A percentile compares a stretch with the other conserved stretches of the same genome.
These are phyloP conservation scores for Falco novaeseelandiae DNA, from an alignment of 2,797 vertebrate species.

Conservation along the genomic window DNA sequence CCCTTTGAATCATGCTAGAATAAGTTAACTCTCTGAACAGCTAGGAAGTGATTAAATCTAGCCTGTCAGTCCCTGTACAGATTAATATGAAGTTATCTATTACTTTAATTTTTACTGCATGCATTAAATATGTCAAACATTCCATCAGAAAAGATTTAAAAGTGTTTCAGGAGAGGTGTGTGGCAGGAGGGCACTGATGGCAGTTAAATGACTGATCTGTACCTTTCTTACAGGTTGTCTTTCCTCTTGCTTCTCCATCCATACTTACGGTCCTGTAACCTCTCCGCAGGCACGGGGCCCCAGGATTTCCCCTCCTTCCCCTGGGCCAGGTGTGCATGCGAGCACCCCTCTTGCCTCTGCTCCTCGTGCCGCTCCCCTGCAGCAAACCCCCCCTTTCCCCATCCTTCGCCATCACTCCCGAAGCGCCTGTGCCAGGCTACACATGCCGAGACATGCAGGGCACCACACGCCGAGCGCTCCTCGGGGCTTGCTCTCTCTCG, in stretches of 20 bases:
- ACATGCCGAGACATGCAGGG: rapidly evolving
- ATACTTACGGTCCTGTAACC: background rate
- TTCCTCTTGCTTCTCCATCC: background rate
- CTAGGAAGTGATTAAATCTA: constrained; percentile 60
- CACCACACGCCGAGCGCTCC: rapidly evolving
- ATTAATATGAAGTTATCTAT: constrained; percentile 62
- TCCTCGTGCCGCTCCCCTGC: background rate
- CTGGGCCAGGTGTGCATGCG: rapidly evolving
- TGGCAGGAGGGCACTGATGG: constrained; percentile 23
- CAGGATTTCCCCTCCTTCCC: background rate
- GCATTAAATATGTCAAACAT: constrained; percentile 65
- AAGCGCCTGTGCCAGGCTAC: rapidly evolving
- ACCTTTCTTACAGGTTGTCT: background rate
- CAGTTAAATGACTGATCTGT: background rate
- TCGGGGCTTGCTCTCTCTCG: background rate
- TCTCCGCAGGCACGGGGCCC: rapidly evolving
- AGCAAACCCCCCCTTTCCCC: background rate
- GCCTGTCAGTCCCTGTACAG: constrained; percentile 67
- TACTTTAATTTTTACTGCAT: constrained; percentile 66
- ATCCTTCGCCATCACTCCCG: background rate
- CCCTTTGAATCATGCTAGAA: constrained; percentile 35
- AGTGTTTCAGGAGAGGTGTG: constrained; percentile 4
- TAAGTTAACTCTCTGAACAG: constrained; percentile 63
- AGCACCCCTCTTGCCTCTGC: background rate
- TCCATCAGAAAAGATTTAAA: constrained; percentile 52